Conservation (phyloP, 1,140 invertebrate genomes). For the Microplitis mediator region DNA sequence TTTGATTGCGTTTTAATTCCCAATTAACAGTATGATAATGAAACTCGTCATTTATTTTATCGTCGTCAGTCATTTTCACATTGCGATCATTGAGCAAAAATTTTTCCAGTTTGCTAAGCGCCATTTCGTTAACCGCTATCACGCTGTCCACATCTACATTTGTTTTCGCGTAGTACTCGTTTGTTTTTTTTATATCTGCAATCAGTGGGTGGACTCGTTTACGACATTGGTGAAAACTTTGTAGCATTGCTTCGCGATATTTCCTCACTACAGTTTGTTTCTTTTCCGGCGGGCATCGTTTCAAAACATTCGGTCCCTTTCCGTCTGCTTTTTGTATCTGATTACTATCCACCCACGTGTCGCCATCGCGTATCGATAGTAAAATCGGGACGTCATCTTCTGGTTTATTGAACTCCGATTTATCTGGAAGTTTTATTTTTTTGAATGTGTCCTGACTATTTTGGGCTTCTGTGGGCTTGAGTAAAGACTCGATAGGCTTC, state of each 20-base stretch:
- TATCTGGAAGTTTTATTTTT: no score
- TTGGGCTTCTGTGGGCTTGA: no score
- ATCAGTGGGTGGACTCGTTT: not conserved
- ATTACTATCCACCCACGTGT: no score
- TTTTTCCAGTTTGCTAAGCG: slow-evolving; percentile 1
- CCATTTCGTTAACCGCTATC: not conserved
- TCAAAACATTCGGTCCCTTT: no score
- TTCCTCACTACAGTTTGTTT: not conserved
- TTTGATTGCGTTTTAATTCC: slow-evolving; percentile 14
- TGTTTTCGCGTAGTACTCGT: not conserved
- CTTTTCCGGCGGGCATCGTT: no score
- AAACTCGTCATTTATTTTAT: slow-evolving; percentile 11
- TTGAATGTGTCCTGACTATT: no score
- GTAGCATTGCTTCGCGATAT: slow-evolving; percentile 5
- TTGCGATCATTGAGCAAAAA: not conserved
- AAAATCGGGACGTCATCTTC: no score
- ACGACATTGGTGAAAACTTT: not conserved
- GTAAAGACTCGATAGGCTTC: no score
- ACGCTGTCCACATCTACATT: not conserved
- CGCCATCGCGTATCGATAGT: no score
- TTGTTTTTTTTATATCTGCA: not conserved
- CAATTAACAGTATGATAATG: slow-evolving; percentile 25
- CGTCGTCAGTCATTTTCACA: not conserved
- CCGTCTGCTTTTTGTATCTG: no score
- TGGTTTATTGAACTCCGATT: no score